A percentile compares a stretch with the other conserved stretches of the same genome.
Conservation (phyloP, 2,113 vertebrate species). For the Trogon melanurus region DNA sequence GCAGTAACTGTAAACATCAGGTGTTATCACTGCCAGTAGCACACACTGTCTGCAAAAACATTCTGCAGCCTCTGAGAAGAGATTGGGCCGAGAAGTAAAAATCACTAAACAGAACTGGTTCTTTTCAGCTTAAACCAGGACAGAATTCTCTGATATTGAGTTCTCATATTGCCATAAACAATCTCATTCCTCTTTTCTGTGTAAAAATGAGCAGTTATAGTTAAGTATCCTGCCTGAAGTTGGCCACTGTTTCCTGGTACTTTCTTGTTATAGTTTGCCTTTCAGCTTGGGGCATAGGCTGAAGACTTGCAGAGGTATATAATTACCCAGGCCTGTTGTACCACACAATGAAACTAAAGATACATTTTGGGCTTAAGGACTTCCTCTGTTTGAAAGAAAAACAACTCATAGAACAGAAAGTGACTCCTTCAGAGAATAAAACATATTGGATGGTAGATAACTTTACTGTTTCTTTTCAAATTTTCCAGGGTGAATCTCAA, state of each 20-base stretch:
- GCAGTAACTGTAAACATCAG: too few relatives aligned
- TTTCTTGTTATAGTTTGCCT: neutral
- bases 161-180: too few relatives aligned
- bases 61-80: too few relatives aligned
- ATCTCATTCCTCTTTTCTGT: neutral
- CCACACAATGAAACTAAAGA: neutral
- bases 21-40: too few relatives aligned
- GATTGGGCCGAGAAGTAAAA: too few relatives aligned
- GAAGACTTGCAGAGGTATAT: neutral
- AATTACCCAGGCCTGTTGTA: neutral
- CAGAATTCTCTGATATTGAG: too few relatives aligned
- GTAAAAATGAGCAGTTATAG: neutral
- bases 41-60: too few relatives aligned
- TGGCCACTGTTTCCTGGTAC: neutral
- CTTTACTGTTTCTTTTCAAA: neutral
- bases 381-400: neutral
- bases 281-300: neutral
- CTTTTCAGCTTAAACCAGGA: too few relatives aligned
- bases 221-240: neutral
- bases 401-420: neutral
- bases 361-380: neutral
- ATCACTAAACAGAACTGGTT: too few relatives aligned
- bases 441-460: neutral
- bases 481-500: neutral
- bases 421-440: neutral